These are phyloP conservation scores for Coranthus polyacanthus DNA, from an alignment of 2,797 vertebrate genomes.

Conservation along the genomic window DNA sequence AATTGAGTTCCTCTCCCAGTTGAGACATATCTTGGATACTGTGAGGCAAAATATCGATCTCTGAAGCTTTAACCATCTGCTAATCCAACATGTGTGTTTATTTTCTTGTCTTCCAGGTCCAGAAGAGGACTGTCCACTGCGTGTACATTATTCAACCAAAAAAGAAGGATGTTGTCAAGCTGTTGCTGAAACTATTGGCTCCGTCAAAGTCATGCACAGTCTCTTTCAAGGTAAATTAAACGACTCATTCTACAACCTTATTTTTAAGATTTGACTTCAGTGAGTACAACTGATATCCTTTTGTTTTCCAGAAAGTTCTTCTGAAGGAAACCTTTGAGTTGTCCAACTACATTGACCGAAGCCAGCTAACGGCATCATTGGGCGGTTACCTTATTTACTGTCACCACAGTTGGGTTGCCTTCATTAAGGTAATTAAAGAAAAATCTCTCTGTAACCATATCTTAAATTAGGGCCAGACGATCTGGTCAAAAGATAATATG, in stretches of 20 bases:
- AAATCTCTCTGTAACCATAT: too few species aligned
- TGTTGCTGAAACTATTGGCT: conserved; percentile 73
- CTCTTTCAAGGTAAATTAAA: conserved; percentile 75
- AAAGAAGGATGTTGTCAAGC: conserved; percentile 76
- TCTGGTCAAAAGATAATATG: too few species aligned
- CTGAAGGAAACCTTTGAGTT: conserved; percentile 82
- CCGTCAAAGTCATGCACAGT: conserved; percentile 45
- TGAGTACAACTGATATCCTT: background rate
- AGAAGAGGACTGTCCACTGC: conserved; percentile 69
- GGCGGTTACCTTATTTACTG: conserved; percentile 83
- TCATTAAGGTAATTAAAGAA: conserved; percentile 75
- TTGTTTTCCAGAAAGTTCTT: conserved; percentile 73
- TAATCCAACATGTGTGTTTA: background rate
- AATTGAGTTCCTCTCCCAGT: too few species aligned
- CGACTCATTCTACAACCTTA: rapidly evolving
- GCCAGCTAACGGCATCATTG: conserved; percentile 77
- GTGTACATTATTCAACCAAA: conserved; percentile 81
- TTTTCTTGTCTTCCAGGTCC: conserved; percentile 36
- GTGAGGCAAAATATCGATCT: too few species aligned
- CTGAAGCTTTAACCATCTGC: background rate
- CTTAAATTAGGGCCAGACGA: too few species aligned
- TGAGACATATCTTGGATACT: too few species aligned
- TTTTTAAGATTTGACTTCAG: background rate
- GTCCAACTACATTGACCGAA: conserved; percentile 84
- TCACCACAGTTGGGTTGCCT: conserved; percentile 83